Evolutionary conservation across 2,888 invertebrate species (phyloP).

Genomic region (Acanthopleura granulata): DNA sequence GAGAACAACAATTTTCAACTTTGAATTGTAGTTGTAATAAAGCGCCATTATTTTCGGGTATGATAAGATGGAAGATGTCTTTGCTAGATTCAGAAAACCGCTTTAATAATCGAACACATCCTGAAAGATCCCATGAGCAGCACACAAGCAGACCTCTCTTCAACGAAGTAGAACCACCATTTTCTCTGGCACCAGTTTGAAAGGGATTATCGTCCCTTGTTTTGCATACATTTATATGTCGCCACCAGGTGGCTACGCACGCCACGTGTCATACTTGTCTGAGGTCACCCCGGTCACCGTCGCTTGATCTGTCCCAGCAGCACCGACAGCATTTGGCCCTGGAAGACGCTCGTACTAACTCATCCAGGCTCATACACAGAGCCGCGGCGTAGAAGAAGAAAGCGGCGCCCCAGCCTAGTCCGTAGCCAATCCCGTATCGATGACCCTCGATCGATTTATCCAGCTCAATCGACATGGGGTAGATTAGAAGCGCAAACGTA

Average conservation of each 20-base stretch:
- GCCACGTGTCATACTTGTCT: background rate
- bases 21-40: too few relatives aligned
- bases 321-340: slow-evolving; percentile 48
- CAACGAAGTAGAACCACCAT: too few relatives aligned
- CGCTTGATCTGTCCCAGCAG: slow-evolving; percentile 6
- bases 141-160: too few relatives aligned
- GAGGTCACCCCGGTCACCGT: background rate
- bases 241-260: background rate
- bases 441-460: slow-evolving; percentile 49
- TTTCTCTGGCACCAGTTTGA: too few relatives aligned
- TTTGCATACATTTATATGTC: background rate
- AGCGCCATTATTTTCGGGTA: too few relatives aligned
- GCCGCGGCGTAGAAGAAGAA: slow-evolving; percentile 63
- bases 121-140: too few relatives aligned
- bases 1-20: too few relatives aligned
- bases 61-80: too few relatives aligned
- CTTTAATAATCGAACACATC: too few relatives aligned
- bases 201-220: background rate
- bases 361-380: slow-evolving; percentile 64
- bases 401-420: slow-evolving; percentile 66
- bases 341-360: slow-evolving; percentile 57
- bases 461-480: slow-evolving; percentile 62
- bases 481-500: slow-evolving; percentile 63
- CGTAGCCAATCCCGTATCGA: slow-evolving; percentile 64
- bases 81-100: too few relatives aligned